Conservation (phyloP, 2,113 vertebrate species). For the Perca flavescens region DNA sequence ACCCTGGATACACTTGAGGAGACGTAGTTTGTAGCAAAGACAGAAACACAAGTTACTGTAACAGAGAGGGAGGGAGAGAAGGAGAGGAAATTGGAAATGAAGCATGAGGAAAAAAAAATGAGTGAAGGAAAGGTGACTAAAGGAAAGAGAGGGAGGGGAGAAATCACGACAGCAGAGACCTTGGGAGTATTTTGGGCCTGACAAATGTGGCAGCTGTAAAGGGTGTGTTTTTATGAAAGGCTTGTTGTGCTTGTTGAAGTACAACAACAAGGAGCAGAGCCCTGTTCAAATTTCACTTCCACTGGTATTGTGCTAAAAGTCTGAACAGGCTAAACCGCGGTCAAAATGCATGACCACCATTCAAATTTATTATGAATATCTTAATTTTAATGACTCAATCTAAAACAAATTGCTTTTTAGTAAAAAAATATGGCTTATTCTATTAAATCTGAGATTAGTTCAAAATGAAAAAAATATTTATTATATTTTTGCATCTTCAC, state of each 20-base stretch:
- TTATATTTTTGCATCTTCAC: neutral
- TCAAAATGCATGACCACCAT: neutral
- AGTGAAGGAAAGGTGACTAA: constrained; percentile 11
- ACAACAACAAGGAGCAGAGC: constrained; percentile 11
- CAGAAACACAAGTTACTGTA: neutral
- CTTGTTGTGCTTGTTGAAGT: constrained; percentile 19
- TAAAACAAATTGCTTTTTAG: neutral
- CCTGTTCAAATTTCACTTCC: constrained; percentile 10
- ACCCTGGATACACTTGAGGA: neutral
- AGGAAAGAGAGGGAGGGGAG: constrained; percentile 7
- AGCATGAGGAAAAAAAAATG: neutral
- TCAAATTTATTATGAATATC: neutral
- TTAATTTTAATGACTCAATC: neutral
- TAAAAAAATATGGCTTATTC: neutral
- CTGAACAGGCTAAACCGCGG: neutral
- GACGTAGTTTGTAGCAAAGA: neutral
- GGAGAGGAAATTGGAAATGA: constrained; percentile 5
- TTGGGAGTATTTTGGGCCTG: constrained; percentile 33
- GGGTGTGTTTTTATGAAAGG: constrained; percentile 11
- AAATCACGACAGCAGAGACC: constrained; percentile 12
- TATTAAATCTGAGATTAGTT: constrained; percentile 4
- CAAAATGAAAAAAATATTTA: neutral
- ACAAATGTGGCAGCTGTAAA: constrained; percentile 33
- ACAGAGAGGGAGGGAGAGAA: neutral
- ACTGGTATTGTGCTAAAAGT: neutral